Conservation (phyloP, 2,113 vertebrate genomes). For the Cyprinodon tularosa region DNA sequence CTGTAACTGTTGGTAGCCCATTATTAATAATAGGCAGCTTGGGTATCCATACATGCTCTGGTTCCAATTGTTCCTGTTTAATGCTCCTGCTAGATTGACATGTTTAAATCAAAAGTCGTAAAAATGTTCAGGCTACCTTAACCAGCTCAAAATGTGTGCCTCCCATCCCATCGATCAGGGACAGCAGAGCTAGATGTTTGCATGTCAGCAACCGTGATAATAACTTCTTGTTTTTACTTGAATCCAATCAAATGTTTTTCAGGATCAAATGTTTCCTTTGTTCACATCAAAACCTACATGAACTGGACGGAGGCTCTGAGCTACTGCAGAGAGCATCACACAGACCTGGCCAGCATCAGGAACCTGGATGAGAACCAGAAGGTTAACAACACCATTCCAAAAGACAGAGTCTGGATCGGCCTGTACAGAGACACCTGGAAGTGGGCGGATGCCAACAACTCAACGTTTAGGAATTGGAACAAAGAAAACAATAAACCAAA, state of each 20-base stretch:
- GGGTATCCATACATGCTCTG: too few species aligned
- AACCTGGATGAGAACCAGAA: not conserved
- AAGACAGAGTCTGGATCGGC: constrained; percentile 1
- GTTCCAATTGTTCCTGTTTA: too few species aligned
- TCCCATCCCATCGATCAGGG: too few species aligned
- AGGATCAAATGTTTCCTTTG: not conserved
- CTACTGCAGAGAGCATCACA: constrained; percentile 5
- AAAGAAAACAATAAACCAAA: not conserved
- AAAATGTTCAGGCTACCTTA: too few species aligned
- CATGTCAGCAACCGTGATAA: too few species aligned
- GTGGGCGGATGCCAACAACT: constrained; percentile 15
- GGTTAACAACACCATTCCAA: rapidly evolving
- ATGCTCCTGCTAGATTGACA: too few species aligned
- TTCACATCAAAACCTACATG: rapidly evolving
- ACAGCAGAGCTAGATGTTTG: too few species aligned
- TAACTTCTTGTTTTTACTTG: not conserved
- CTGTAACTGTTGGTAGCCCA: too few species aligned
- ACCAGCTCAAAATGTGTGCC: too few species aligned
- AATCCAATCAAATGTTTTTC: not conserved
- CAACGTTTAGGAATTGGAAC: constrained; percentile 8
- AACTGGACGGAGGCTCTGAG: constrained; percentile 10
- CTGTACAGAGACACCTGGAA: constrained; percentile 8
- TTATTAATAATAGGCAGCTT: too few species aligned
- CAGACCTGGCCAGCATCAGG: constrained; percentile 29
- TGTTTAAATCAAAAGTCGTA: too few species aligned